Percentiles rank a stretch among this genome's conserved stretches.
phyloP scores from a whole-genome alignment of 2,113 vertebrate species.

The Actenoides lindsayi region DNA sequence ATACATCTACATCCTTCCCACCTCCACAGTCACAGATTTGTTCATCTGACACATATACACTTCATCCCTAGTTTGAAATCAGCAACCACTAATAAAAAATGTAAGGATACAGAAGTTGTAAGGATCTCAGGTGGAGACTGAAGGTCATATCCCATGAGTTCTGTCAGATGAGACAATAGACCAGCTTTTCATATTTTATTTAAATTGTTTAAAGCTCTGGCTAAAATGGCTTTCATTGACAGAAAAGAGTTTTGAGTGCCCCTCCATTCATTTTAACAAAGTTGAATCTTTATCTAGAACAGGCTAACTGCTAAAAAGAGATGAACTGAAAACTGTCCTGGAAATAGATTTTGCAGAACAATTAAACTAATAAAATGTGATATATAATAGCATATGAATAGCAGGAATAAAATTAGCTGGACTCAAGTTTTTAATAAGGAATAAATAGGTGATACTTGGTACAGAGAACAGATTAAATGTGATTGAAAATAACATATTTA shows the following conservation, averaged over 20 bases:
- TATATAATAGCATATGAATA: not conserved
- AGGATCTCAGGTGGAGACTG: not conserved
- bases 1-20: not conserved
- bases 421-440: not conserved
- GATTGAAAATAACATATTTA: not conserved
- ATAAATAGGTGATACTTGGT: not conserved
- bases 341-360: not conserved
- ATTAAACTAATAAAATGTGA: not conserved
- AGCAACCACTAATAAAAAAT: not conserved
- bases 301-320: not conserved
- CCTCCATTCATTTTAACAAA: not conserved
- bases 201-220: not conserved
- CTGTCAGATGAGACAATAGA: not conserved
- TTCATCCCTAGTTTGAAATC: not conserved
- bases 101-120: fast-evolving
- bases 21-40: not conserved
- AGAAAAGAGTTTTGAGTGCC: not conserved
- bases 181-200: not conserved
- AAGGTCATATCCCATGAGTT: not conserved
- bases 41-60: not conserved
- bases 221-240: not conserved
- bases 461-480: not conserved
- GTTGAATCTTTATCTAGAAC: not conserved
- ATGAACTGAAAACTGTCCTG: not conserved
- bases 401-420: not conserved